phyloP scores from a whole-genome alignment of 2,113 vertebrate genomes.

The Lepus americanus region DNA sequence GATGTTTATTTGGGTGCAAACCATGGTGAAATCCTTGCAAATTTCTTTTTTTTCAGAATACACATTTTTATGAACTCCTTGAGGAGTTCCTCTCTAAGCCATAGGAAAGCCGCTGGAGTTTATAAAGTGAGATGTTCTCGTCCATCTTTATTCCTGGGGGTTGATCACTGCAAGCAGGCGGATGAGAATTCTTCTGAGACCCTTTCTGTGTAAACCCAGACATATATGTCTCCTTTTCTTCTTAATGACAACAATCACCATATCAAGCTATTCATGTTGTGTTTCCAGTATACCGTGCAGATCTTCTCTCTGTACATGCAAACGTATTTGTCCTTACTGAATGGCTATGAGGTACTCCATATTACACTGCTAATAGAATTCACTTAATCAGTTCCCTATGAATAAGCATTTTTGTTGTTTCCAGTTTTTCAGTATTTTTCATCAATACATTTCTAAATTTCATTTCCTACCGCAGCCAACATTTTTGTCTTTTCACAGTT shows the following conservation, averaged over 20 bases:
- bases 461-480: slow-evolving; percentile 12
- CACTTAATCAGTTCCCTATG: neutral
- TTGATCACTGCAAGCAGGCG: neutral
- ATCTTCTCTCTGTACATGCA: neutral
- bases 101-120: neutral
- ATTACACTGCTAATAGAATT: neutral
- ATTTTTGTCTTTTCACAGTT: neutral
- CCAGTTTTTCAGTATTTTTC: slow-evolving; percentile 16
- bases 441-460: slow-evolving; percentile 19
- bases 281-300: neutral
- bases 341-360: neutral
- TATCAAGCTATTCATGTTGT: neutral
- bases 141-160: neutral
- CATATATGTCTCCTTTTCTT: neutral
- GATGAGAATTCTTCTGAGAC: slow-evolving; percentile 16
- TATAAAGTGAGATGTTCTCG: neutral
- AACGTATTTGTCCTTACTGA: neutral
- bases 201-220: neutral
- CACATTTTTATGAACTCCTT: too few species aligned
- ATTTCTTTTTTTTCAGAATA: too few species aligned
- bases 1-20: too few species aligned
- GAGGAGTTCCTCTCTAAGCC: neutral
- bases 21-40: too few species aligned
- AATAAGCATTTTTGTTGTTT: neutral
- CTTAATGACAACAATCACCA: neutral